Evolutionary conservation across 2,888 invertebrate genomes (phyloP).

Genomic region (Agapostemon virescens): DNA sequence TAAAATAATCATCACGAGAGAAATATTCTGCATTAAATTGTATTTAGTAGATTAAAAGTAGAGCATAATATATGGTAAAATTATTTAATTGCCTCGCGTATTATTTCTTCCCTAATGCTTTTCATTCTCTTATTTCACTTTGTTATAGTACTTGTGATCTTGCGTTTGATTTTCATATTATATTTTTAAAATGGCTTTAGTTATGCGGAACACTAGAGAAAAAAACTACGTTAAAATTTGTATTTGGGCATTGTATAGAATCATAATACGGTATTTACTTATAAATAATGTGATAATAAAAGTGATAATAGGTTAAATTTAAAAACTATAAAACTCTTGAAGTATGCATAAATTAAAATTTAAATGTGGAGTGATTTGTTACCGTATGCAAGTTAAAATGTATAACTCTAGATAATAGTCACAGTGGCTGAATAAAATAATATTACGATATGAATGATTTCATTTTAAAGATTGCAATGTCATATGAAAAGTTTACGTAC

Average conservation of each 20-base stretch:
- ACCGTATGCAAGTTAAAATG: background rate
- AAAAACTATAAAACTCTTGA: background rate
- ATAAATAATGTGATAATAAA: no score
- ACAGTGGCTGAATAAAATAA: background rate
- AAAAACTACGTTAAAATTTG: no score
- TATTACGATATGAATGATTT: background rate
- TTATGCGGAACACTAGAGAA: no score
- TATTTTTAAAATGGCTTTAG: no score
- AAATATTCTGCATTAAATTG: background rate
- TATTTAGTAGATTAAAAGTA: no score
- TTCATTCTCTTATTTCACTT: no score
- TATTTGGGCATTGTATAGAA: no score
- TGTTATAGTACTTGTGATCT: no score
- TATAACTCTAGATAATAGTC: background rate
- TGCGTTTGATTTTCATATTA: no score
- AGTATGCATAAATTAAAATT: background rate
- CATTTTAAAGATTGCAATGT: background rate
- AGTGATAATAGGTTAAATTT: background rate
- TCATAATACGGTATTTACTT: no score
- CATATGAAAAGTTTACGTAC: background rate
- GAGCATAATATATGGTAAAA: background rate
- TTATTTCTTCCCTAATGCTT: no score
- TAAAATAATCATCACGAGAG: background rate
- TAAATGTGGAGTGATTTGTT: background rate
- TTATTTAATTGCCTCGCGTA: background rate